These are phyloP conservation scores for Oceanites oceanicus DNA, from an alignment of 2,113 vertebrate species.

Conservation along the genomic window DNA sequence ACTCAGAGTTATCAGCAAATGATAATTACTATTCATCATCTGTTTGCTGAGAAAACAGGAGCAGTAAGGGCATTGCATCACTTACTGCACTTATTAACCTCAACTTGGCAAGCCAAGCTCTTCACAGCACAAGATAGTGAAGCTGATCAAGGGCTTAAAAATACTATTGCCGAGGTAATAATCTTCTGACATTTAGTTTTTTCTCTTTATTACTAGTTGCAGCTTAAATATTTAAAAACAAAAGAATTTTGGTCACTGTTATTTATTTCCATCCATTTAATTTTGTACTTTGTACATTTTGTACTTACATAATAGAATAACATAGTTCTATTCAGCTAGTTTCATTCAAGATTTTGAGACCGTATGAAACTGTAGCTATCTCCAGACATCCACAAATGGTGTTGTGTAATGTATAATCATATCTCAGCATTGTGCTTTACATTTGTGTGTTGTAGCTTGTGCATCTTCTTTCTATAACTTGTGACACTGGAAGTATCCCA, in stretches of 20 bases:
- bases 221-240: neutral
- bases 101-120: neutral
- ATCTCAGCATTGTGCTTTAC: neutral
- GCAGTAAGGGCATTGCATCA: neutral
- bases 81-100: neutral
- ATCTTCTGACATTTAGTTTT: neutral
- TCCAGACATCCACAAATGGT: neutral
- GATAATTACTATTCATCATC: slow-evolving; percentile 7
- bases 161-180: neutral
- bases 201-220: neutral
- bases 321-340: neutral
- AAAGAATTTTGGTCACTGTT: neutral
- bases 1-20: neutral
- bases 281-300: neutral
- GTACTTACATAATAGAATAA: neutral
- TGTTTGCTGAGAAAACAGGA: slow-evolving; percentile 44
- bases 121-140: neutral
- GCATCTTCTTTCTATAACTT: neutral
- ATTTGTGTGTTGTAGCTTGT: neutral
- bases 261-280: neutral
- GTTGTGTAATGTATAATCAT: neutral
- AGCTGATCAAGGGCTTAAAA: neutral
- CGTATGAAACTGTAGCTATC: neutral
- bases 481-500: neutral
- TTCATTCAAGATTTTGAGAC: neutral